phyloP scores from a whole-genome alignment of 2,888 invertebrate species.

The Chrysodeixis includens region DNA sequence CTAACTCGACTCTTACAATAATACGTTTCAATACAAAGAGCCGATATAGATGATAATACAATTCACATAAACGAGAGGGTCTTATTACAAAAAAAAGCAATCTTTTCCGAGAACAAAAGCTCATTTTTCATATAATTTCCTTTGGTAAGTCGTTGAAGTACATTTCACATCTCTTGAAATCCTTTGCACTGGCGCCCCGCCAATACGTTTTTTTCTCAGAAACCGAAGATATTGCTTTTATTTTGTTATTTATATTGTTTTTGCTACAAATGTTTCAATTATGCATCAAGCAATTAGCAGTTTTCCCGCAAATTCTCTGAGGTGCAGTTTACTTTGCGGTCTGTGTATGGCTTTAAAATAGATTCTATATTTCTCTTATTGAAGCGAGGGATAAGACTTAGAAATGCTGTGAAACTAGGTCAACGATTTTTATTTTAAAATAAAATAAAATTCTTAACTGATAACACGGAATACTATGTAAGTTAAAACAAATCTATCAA shows the following conservation, averaged over 20 bases:
- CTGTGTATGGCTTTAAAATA: not conserved
- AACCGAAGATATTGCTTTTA: conserved; percentile 16
- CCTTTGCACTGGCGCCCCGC: conserved; percentile 28
- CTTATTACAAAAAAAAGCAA: conserved; percentile 22
- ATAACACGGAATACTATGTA: not conserved
- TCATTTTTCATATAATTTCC: conserved; percentile 35
- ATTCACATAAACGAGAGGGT: conserved; percentile 7
- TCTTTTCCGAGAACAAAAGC: conserved; percentile 36
- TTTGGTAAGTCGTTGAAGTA: conserved; percentile 26
- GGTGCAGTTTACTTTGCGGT: not conserved
- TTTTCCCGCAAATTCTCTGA: conserved; percentile 3
- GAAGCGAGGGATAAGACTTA: too few species aligned
- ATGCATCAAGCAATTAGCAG: conserved; percentile 19
- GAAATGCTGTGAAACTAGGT: too few species aligned
- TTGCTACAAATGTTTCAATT: not conserved
- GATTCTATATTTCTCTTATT: not conserved
- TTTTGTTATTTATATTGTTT: conserved; percentile 25
- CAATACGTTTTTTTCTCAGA: conserved; percentile 33
- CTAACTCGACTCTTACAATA: conserved; percentile 4
- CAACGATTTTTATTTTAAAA: too few species aligned
- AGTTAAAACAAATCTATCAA: too few species aligned
- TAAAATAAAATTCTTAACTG: too few species aligned
- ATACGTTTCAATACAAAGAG: conserved; percentile 1
- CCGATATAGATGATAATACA: conserved; percentile 5
- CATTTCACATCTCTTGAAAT: conserved; percentile 40